Evolutionary conservation across 2,888 invertebrate genomes (phyloP).

Genomic region (Homarus gammarus): DNA sequence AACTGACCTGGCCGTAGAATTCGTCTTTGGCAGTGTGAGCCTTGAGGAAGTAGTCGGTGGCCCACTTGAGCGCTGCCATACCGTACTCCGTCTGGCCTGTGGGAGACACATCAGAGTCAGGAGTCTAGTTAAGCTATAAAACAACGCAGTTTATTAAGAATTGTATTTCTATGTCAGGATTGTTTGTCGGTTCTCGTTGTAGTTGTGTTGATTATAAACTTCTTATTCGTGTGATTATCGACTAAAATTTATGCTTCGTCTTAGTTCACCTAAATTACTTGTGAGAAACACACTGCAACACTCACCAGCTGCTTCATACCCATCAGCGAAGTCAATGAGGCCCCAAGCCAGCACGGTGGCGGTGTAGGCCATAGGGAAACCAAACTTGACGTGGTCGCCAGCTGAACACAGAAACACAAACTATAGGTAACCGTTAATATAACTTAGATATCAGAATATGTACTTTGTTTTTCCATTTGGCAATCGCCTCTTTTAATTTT

Average conservation of each 20-base stretch:
- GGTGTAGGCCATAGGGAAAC: constrained; percentile 74
- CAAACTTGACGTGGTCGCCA: constrained; percentile 75
- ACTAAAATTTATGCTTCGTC: too few species aligned
- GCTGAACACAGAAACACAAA: constrained; percentile 1
- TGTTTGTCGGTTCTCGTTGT: too few species aligned
- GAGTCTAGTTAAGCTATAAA: too few species aligned
- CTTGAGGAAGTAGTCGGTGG: constrained; percentile 75
- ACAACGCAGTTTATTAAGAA: too few species aligned
- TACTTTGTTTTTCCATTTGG: not conserved
- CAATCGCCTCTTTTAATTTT: not conserved
- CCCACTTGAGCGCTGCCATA: constrained; percentile 60
- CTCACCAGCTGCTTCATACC: constrained; percentile 74
- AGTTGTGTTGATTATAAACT: too few species aligned
- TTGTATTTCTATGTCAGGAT: too few species aligned
- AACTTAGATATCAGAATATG: not conserved
- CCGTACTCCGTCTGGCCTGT: constrained; percentile 74
- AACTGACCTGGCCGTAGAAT: constrained; percentile 69
- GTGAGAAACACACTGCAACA: not conserved
- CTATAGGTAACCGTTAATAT: too few species aligned
- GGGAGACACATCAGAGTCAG: too few species aligned
- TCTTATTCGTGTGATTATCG: too few species aligned
- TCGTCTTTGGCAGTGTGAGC: constrained; percentile 43
- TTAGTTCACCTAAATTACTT: too few species aligned
- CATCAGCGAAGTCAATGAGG: constrained; percentile 65
- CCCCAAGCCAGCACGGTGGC: constrained; percentile 71